Evolutionary conservation across 2,797 vertebrate genomes (phyloP).

Genomic region (Lindbergichthys nudifrons): DNA sequence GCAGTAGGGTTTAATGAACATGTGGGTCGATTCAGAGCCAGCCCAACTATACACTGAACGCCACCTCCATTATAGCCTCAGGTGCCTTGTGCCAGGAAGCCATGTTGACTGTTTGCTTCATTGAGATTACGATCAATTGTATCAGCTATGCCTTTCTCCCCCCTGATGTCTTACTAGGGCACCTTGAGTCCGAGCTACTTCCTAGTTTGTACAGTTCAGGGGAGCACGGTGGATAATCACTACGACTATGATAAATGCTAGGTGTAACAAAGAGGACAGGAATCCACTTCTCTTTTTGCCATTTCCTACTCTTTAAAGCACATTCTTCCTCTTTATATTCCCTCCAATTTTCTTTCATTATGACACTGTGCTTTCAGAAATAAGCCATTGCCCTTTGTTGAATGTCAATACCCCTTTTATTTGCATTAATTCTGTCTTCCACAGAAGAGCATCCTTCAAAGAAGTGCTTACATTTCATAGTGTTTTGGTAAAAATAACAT

Average conservation of each 20-base stretch:
- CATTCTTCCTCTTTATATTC: neutral
- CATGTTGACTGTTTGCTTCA: constrained; percentile 58
- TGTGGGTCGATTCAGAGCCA: constrained; percentile 58
- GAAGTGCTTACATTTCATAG: neutral
- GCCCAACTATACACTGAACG: constrained; percentile 44
- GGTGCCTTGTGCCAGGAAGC: constrained; percentile 52
- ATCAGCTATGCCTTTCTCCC: constrained; percentile 51
- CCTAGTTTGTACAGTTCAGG: constrained; percentile 21
- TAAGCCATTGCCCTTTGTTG: neutral
- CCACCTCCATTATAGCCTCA: constrained; percentile 58
- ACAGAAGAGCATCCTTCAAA: neutral
- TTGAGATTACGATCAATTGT: constrained; percentile 61
- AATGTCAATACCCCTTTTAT: neutral
- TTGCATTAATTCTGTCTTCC: neutral
- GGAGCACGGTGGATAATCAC: constrained; percentile 10
- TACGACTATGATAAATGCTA: neutral
- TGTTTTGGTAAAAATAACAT: too few species aligned
- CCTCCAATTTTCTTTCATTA: neutral
- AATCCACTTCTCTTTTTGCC: neutral
- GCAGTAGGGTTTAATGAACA: constrained; percentile 75
- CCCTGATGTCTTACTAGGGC: constrained; percentile 43
- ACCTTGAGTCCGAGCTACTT: constrained; percentile 29
- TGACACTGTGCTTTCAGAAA: neutral
- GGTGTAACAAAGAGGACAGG: neutral
- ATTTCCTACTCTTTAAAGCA: neutral